Evolutionary conservation across 1,140 invertebrate genomes (phyloP), one percentile per base, ranked within the genome.

Genomic region (Pseudobourletiella spinata): DNA sequence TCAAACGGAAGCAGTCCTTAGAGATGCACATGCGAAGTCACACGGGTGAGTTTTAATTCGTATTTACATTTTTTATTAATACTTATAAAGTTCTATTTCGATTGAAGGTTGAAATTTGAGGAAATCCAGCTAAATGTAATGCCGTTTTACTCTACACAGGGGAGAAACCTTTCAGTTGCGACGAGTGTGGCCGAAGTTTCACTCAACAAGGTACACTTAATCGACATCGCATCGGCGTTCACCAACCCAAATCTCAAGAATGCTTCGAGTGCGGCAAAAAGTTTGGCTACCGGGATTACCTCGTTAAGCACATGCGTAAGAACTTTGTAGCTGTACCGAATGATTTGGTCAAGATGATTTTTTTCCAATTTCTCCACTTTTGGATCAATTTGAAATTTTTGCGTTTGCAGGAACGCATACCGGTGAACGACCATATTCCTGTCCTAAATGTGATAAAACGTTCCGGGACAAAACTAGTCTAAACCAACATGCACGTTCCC

Each of bases 11-110:
- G 35, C 65, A 67, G 30, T 59, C 61, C 2, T 57, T 67, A 46
- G 65, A 67, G 32, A 67, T 67, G 59, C 65, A 67, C 28, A 62
- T 67, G 61, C 54, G 65, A 22, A 63, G 61, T 43, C 65, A 67
- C 44, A 67, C 65, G 24, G 65, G 65, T 67, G 48, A 28, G 46
- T 24, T 52, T 35, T 20, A 3, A 1, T 50, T 1, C 58, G 51
- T 50, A 18, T 25, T 25, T 44, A 24, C 24, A n/a, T 18, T 26
- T 14, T 1, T 22, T n/a, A 22, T 48, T 28, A 16, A 44, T 18
- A 25, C 20, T 14, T 11, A 18, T 22, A 11, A 48, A 15, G 8
- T 6, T 18, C 8, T 48, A 15, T 11, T 48, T 48, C 4, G 22
- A 20, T 20, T 46, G 6, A 4, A 11, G 22, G 6, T 46, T 46